These are phyloP conservation scores for Platyrinchus mystaceus DNA, from an alignment of 2,797 vertebrate species.

Conservation along the genomic window DNA sequence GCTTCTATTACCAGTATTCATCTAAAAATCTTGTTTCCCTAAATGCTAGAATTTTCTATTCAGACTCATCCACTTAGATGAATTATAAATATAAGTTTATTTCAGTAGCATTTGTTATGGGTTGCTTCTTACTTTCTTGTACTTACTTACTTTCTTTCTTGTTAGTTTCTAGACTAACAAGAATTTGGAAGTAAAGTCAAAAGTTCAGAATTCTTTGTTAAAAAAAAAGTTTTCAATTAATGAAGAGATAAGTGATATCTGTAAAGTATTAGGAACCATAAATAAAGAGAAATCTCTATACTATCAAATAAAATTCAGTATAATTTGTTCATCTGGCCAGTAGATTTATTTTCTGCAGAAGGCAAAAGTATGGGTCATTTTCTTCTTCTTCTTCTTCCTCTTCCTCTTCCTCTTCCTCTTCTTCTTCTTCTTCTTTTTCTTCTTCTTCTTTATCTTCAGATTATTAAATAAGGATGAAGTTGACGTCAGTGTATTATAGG, in stretches of 20 bases:
- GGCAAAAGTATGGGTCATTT: background rate
- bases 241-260: background rate
- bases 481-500: background rate
- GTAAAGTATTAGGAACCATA: background rate
- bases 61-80: background rate
- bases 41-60: background rate
- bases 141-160: too few species aligned
- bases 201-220: background rate
- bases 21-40: background rate
- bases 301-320: background rate
- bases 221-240: background rate
- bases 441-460: background rate
- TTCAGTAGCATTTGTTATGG: background rate
- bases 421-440: background rate
- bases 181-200: background rate
- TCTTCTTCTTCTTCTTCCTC: too few species aligned
- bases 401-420: background rate
- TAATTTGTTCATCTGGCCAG: background rate
- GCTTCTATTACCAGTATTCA: background rate
- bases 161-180: background rate
- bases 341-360: background rate
- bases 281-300: background rate
- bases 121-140: background rate
- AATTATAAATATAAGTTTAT: background rate
- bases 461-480: background rate